Evolutionary conservation across 2,113 vertebrate species (phyloP), one percentile per base, ranked within the genome.

Genomic region (Erinaceus europaeus): DNA sequence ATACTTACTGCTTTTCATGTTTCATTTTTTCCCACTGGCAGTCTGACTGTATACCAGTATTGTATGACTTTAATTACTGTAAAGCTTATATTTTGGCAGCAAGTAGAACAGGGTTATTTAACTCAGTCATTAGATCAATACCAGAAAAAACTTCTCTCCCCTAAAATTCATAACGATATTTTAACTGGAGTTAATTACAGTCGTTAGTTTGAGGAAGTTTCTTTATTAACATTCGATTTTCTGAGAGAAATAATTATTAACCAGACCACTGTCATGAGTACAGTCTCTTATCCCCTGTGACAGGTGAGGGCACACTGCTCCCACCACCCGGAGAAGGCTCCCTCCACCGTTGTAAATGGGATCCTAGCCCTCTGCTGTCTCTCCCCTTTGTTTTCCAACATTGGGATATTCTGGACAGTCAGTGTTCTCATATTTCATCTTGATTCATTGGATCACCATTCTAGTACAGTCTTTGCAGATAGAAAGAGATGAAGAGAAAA

Each of bases 11-110:
- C 27, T 65, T 1, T 67, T 84, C 72, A 81, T 18, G 13, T 23
- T 85, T 94, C 69, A 74, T 84, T 92, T 85, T 90, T 88, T 73
- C 89, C 34, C 15, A 69, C 38, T 52, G n/a, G 71, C 84, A 81
- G 2, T 57, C 46, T 87, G 82, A 88, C 88, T 91, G 90, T 92
- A 73, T 29, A 48, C 13, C 61, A 85, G 32, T 69, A 82, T 36
- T 74, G 42, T 23, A 74, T 21, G 59, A 34, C 59, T 69, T 86
- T 85, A 69, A 89, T 91, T 64, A 92, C 13, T 74, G 7, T 59
- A 61, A 46, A 77, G 5, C 50, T 82, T 84, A 64, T 64, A 77
- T 69, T 75, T 91, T 84, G 36, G 23, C 3, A 72, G 9, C 55
- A 75, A 64, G 20, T 62, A 80, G 55, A 84, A 32, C 9, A 5